Conservation (phyloP, 2,888 invertebrate species). For the Noctua fimbriata region DNA sequence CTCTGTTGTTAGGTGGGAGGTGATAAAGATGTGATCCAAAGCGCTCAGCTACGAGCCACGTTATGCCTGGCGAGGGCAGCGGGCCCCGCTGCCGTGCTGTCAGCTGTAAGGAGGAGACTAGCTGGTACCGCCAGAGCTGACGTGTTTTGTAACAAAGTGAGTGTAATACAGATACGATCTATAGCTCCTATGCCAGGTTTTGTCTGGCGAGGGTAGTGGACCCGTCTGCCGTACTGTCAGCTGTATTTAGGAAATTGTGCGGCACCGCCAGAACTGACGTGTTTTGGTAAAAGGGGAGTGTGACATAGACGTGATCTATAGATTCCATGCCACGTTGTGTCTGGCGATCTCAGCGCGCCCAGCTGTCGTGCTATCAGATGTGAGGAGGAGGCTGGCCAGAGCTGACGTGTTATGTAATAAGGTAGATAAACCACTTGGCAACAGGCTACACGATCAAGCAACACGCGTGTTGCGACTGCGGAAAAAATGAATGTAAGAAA, state of each 20-base stretch:
- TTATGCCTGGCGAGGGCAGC: slow-evolving; percentile 91
- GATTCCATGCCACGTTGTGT: no score
- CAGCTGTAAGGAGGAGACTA: slow-evolving; percentile 91
- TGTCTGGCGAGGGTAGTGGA: slow-evolving; percentile 88
- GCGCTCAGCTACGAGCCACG: slow-evolving; percentile 85
- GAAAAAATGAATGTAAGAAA: neutral
- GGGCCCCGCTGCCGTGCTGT: slow-evolving; percentile 92
- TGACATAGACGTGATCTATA: no score
- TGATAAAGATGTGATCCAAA: slow-evolving; percentile 79
- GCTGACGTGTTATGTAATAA: slow-evolving; percentile 89
- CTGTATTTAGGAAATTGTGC: no score
- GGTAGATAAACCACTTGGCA: slow-evolving; percentile 63
- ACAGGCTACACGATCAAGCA: neutral
- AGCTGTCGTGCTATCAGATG: slow-evolving; percentile 92
- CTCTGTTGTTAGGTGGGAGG: slow-evolving; percentile 75
- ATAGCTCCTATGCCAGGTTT: no score
- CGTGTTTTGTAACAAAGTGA: slow-evolving; percentile 87
- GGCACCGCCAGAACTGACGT: slow-evolving; percentile 89
- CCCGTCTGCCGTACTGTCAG: slow-evolving; percentile 92
- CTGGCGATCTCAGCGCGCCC: slow-evolving; percentile 90
- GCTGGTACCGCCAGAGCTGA: slow-evolving; percentile 90
- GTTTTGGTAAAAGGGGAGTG: slow-evolving; percentile 86
- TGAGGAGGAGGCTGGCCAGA: slow-evolving; percentile 90
- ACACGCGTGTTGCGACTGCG: neutral
- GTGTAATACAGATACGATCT: no score